Evolutionary conservation across 2,797 vertebrate species (phyloP).

Genomic region (Crenuchus spilurus): DNA sequence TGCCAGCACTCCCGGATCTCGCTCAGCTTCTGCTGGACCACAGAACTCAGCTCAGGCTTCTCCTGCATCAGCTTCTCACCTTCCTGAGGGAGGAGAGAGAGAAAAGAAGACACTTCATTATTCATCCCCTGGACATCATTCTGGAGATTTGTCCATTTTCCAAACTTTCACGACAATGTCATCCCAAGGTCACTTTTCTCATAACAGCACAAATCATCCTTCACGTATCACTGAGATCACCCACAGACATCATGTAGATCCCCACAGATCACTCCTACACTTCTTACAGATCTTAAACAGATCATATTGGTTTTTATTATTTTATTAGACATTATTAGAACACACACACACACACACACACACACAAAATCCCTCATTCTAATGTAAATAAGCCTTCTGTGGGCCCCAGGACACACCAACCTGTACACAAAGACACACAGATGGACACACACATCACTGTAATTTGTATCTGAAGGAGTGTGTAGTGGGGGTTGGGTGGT

Average conservation of each 20-base stretch:
- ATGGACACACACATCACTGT: not conserved
- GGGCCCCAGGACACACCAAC: too few relatives aligned
- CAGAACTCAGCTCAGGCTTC: slow-evolving; percentile 86
- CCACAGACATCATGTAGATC: too few relatives aligned
- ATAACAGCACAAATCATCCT: too few relatives aligned
- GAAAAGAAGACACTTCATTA: not conserved
- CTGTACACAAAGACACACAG: not conserved
- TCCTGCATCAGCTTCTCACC: slow-evolving; percentile 90
- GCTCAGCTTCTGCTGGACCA: slow-evolving; percentile 84
- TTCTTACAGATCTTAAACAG: too few relatives aligned
- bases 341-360: slow-evolving; percentile 14
- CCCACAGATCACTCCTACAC: too few relatives aligned
- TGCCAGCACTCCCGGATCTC: slow-evolving; percentile 91
- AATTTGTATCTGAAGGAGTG: slow-evolving; percentile 23
- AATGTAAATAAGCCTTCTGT: too few relatives aligned
- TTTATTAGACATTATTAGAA: not conserved
- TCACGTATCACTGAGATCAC: too few relatives aligned
- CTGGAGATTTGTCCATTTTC: too few relatives aligned
- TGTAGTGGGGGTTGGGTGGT: slow-evolving; percentile 1
- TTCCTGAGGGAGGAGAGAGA: slow-evolving; percentile 72
- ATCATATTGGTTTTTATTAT: too few relatives aligned
- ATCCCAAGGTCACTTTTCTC: too few relatives aligned
- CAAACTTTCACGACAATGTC: too few relatives aligned
- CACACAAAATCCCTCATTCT: not conserved
- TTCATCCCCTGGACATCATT: too few relatives aligned